phyloP scores from a whole-genome alignment of 2,113 vertebrate genomes.

The Cynocephalus volans region DNA sequence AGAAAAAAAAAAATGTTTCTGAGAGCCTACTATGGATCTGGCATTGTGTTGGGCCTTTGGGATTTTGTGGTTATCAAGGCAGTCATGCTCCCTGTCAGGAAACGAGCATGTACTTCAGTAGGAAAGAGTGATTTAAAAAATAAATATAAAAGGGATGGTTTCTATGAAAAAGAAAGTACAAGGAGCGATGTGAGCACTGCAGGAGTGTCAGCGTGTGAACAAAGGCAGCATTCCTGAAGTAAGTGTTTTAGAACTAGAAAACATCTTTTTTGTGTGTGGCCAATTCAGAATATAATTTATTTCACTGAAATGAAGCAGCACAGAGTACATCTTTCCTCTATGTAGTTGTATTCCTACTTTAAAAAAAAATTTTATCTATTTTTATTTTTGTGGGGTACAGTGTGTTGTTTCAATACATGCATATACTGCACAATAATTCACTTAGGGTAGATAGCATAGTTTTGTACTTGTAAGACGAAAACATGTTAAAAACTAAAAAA shows the following conservation, averaged over 20 bases:
- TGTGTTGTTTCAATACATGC: no score
- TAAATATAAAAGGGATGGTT: background rate
- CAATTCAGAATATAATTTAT: no score
- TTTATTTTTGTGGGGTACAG: no score
- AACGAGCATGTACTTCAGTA: background rate
- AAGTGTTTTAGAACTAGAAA: background rate
- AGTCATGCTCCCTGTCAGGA: background rate
- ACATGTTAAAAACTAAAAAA: background rate
- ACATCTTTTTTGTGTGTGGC: no score
- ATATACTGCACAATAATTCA: no score
- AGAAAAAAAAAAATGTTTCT: background rate
- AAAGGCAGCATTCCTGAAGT: background rate
- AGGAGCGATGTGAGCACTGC: background rate
- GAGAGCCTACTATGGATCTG: background rate
- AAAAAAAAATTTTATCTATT: no score
- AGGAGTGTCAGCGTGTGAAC: background rate
- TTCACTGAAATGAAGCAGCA: no score
- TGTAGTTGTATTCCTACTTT: no score
- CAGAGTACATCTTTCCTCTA: no score
- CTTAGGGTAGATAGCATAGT: no score
- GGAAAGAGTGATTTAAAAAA: background rate
- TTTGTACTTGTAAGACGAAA: background rate
- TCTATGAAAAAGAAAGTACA: background rate
- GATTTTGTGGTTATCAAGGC: conserved; percentile 25
- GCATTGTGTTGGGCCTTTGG: background rate